Evolutionary conservation across 1,140 invertebrate genomes (phyloP).

Genomic region (Mizuhopecten yessoensis): DNA sequence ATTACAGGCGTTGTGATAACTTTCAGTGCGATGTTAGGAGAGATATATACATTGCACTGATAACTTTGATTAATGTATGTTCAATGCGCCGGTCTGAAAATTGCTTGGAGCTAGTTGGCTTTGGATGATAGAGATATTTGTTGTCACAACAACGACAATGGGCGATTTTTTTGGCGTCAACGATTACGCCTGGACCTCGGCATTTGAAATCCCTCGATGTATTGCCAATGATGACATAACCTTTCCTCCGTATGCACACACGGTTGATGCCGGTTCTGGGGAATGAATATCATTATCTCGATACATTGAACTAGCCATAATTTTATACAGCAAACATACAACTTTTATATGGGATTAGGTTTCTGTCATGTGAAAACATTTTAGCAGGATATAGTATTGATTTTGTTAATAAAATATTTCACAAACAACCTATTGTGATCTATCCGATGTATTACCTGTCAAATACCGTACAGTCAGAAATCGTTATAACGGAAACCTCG

Average conservation of each 20-base stretch:
- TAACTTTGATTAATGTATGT: constrained; percentile 35
- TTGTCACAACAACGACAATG: background rate
- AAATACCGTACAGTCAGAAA: background rate
- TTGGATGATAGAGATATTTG: constrained; percentile 6
- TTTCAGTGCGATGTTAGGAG: background rate
- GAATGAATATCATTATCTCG: background rate
- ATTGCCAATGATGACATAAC: background rate
- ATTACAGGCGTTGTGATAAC: background rate
- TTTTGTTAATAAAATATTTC: background rate
- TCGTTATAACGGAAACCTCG: background rate
- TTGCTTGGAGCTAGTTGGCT: background rate
- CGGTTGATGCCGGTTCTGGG: background rate
- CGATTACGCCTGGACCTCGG: background rate
- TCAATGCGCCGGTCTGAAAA: background rate
- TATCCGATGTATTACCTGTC: background rate
- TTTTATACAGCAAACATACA: background rate
- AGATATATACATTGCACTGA: background rate
- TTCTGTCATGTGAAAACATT: background rate
- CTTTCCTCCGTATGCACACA: background rate
- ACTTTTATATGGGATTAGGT: background rate
- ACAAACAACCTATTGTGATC: background rate
- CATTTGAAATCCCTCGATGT: background rate
- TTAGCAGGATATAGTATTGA: background rate
- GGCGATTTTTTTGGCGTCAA: background rate
- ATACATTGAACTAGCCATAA: background rate